Conservation (phyloP, 2,113 vertebrate genomes). For the Lanius collurio region DNA sequence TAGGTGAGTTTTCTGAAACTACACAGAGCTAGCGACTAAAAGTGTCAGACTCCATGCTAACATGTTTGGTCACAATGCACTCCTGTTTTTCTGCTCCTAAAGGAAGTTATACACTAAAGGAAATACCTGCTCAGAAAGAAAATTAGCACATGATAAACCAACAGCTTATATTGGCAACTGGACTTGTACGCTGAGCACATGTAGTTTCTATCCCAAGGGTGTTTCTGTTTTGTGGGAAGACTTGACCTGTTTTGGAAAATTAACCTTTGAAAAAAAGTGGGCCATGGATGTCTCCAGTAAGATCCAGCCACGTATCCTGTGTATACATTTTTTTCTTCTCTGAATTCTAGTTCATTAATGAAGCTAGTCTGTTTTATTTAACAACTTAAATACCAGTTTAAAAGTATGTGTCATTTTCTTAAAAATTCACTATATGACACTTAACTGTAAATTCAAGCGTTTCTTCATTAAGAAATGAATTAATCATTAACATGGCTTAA, state of each 20-base stretch:
- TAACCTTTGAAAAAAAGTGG: background rate
- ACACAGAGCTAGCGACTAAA: background rate
- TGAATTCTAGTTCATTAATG: background rate
- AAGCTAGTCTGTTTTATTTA: background rate
- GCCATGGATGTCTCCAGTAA: background rate
- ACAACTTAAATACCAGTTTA: background rate
- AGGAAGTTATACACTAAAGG: constrained; percentile 16
- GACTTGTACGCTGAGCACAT: background rate
- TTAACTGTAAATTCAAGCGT: background rate
- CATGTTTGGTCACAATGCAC: background rate
- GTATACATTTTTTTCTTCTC: background rate
- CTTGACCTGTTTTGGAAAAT: background rate
- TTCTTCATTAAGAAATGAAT: background rate
- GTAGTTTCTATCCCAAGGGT: constrained; percentile 34
- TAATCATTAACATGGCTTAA: background rate
- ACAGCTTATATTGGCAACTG: background rate
- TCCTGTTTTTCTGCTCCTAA: constrained; percentile 12
- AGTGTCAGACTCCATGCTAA: background rate
- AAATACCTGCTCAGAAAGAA: constrained; percentile 18
- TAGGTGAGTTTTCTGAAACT: background rate
- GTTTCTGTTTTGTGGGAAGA: background rate
- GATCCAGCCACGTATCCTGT: background rate
- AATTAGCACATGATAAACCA: constrained; percentile 32
- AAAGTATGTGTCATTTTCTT: background rate
- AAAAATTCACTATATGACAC: background rate